Conservation (phyloP, 2,888 invertebrate genomes). For the Mesopsocus fuscifrons region DNA sequence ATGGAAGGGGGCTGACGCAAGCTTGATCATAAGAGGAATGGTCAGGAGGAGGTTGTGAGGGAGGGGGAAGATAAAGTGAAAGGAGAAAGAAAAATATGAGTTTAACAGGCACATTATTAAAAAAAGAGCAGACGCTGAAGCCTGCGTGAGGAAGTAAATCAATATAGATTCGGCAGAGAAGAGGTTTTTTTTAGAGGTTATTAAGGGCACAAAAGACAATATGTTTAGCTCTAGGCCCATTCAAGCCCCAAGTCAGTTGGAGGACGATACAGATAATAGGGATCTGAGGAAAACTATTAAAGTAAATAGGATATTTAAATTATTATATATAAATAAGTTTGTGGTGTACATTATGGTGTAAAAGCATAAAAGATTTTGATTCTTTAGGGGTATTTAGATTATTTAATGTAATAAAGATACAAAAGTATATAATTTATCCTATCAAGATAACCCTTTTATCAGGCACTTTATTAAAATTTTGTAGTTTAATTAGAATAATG, state of each 20-base stretch:
- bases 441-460: constrained; percentile 42
- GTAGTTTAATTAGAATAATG: constrained; percentile 12
- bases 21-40: constrained; percentile 30
- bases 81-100: constrained; percentile 11
- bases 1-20: constrained; percentile 36
- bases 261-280: constrained; percentile 30
- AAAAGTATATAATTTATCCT: constrained; percentile 19
- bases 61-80: background rate
- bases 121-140: constrained; percentile 34
- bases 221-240: constrained; percentile 44
- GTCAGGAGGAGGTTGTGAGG: constrained; percentile 7
- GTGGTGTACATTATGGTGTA: constrained; percentile 39
- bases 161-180: constrained; percentile 32
- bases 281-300: constrained; percentile 28
- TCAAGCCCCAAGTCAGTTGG: constrained; percentile 31
- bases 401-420: constrained; percentile 22
- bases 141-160: constrained; percentile 40
- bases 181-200: constrained; percentile 30
- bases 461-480: constrained; percentile 30
- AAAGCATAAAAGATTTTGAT: constrained; percentile 41
- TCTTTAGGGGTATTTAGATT: constrained; percentile 38
- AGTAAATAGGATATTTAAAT: constrained; percentile 31
- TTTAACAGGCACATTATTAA: constrained; percentile 24
- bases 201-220: constrained; percentile 37
- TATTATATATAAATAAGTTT: constrained; percentile 33